These are phyloP conservation scores for Pomacea canaliculata DNA, from an alignment of 2,888 invertebrate species.

Conservation along the genomic window DNA sequence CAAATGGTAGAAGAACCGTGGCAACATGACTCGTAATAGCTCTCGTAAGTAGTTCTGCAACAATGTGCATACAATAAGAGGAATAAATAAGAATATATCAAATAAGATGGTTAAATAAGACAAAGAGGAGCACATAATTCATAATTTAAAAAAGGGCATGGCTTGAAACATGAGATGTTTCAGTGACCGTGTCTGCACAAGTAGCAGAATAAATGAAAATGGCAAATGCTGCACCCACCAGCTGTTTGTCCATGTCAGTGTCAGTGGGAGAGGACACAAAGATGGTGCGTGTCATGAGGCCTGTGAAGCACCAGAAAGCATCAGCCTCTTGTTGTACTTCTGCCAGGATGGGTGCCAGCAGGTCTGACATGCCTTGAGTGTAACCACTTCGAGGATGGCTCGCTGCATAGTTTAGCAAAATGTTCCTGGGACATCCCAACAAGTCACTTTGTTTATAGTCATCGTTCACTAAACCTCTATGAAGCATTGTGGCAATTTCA, in stretches of 20 bases:
- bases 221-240: conserved; percentile 73
- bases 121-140: no score
- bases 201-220: no score
- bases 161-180: no score
- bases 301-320: conserved; percentile 72
- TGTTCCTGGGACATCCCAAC: conserved; percentile 75
- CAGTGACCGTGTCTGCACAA: no score
- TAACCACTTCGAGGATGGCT: conserved; percentile 76
- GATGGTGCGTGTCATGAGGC: conserved; percentile 78
- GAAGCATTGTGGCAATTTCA: no score
- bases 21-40: conserved; percentile 88
- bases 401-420: conserved; percentile 91
- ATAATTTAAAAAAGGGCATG: no score
- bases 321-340: conserved; percentile 71
- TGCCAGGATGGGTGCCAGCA: conserved; percentile 71
- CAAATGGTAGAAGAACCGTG: conserved; percentile 89
- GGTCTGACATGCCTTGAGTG: conserved; percentile 72
- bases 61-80: neutral
- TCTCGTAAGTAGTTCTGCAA: conserved; percentile 84
- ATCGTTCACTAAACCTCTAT: no score
- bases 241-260: conserved; percentile 92
- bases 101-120: no score
- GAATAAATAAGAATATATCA: neutral
- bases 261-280: conserved; percentile 96
- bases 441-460: neutral